Evolutionary conservation across 2,888 invertebrate genomes (phyloP), one percentile per base, ranked within the genome.

Genomic region (Orthosia cruda): DNA sequence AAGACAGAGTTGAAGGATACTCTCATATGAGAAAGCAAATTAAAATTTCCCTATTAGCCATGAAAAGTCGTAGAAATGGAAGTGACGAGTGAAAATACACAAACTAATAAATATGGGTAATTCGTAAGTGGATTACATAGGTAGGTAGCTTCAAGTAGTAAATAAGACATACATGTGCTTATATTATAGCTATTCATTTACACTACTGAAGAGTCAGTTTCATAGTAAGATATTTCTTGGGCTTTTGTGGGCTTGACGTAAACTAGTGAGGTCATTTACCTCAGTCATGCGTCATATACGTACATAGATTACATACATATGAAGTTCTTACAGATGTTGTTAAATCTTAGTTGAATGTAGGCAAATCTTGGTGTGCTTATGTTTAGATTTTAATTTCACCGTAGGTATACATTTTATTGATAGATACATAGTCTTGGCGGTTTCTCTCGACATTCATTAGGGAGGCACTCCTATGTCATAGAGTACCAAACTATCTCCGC

Each of bases 191-290:
- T 55, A 16, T 68, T 47, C 16, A 45, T 67, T 16, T 45, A 11
- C 20, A 40, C 40, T 9, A 40, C 54, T 32, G 4, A n/a, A 20
- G 26, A 32, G 16, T 20, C 18, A 16, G 23, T 68, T 45, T 45
- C 40, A n/a, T 23, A 7, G 23, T 52, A 67, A 7, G n/a, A 52
- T 52, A 40, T 23, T 15, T 18, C 5, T 11, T 50, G 20, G 23
- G 66, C 26, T 54, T 71, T 47, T 47, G 15, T 69, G 23, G 18
- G 71, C 70, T 71, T 71, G 26, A 55, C 18, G 32, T 70, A 32
- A 55, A n/a, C 13, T 68, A 40, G 40, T 11, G 23, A 40, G 15
- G 49, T 32, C 11, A 40, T n/a, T 32, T 23, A 67, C 15, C 45
- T 59, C n/a, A 18, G 5, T 16, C 23, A 40, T 68, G 45, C 16